These are phyloP conservation scores for Hemistola chrysoprasaria DNA, from an alignment of 2,888 invertebrate species.

Conservation along the genomic window DNA sequence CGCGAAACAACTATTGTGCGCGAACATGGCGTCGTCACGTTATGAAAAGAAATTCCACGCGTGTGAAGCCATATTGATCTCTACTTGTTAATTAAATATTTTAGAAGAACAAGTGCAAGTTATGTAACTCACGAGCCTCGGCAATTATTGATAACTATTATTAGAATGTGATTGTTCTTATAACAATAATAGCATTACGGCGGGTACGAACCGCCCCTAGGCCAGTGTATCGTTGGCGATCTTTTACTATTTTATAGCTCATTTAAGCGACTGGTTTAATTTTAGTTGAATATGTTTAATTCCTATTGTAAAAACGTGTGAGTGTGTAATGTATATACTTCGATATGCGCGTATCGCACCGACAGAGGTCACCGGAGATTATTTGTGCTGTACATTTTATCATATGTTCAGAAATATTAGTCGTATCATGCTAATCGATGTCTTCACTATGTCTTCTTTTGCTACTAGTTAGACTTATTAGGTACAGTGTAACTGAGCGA, in stretches of 20 bases:
- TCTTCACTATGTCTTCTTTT: constrained; percentile 69
- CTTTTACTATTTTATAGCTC: constrained; percentile 73
- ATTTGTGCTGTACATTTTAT: constrained; percentile 56
- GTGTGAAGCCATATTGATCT: constrained; percentile 77
- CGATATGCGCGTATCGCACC: constrained; percentile 63
- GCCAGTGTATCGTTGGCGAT: constrained; percentile 80
- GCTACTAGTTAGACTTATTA: constrained; percentile 60
- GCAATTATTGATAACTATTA: constrained; percentile 55
- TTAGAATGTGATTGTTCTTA: constrained; percentile 58
- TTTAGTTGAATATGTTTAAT: constrained; percentile 72
- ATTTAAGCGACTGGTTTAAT: constrained; percentile 80
- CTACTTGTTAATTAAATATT: constrained; percentile 70
- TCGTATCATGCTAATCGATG: constrained; percentile 44
- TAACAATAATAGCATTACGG: constrained; percentile 48
- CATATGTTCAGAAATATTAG: constrained; percentile 26
- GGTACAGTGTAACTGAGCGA: constrained; percentile 60
- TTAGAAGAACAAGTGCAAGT: constrained; percentile 61
- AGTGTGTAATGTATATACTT: constrained; percentile 76
- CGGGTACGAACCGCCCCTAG: constrained; percentile 52
- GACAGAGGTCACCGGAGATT: constrained; percentile 52
- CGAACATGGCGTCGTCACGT: too few species aligned
- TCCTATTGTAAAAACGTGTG: constrained; percentile 79
- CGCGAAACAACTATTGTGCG: constrained; percentile 2
- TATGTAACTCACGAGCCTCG: constrained; percentile 63
- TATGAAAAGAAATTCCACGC: constrained; percentile 33